Conservation (phyloP, 2,888 invertebrate species). For the Amaurobius ferox region DNA sequence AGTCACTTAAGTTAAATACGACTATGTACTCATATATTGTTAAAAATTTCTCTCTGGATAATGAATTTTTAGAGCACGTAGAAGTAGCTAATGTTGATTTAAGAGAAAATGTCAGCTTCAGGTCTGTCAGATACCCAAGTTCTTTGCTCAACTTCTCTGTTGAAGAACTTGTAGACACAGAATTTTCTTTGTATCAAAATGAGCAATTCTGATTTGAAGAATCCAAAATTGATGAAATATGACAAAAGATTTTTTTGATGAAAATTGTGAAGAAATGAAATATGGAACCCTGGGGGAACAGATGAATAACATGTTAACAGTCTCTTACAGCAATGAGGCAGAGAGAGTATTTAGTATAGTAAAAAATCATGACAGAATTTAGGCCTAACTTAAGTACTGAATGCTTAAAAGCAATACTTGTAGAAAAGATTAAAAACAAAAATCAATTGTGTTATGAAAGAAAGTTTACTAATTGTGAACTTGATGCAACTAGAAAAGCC, state of each 20-base stretch:
- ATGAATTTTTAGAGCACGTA: not conserved
- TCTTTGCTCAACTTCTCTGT: not conserved
- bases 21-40: not conserved
- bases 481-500: not conserved
- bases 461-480: not conserved
- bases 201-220: not conserved
- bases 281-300: not conserved
- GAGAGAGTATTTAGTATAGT: not conserved
- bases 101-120: not conserved
- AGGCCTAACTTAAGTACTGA: not conserved
- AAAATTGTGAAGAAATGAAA: not conserved
- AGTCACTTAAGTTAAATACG: not conserved
- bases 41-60: not conserved
- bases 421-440: not conserved
- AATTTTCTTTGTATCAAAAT: not conserved
- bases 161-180: not conserved
- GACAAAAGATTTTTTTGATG: not conserved
- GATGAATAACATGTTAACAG: too few species aligned
- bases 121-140: not conserved
- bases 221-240: not conserved
- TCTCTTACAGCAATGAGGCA: not conserved
- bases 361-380: not conserved
- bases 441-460: not conserved
- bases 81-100: not conserved
- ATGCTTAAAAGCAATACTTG: not conserved